Conservation (phyloP, 2,113 vertebrate genomes). For the Neodontobutis hainanensis region DNA sequence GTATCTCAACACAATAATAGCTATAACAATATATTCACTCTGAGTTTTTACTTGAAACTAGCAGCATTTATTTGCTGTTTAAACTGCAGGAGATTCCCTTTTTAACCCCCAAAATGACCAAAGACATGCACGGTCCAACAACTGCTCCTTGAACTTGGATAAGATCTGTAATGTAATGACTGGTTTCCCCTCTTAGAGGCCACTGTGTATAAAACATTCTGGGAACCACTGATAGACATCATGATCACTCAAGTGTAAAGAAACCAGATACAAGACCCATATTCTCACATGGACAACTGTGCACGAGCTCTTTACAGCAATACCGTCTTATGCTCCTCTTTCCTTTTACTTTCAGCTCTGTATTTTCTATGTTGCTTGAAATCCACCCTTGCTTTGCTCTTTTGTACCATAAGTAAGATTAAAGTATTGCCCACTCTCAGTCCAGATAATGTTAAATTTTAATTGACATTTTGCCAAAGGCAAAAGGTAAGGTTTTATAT, state of each 20-base stretch:
- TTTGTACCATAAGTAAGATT: not conserved
- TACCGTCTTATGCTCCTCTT: constrained; percentile 22
- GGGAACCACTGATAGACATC: constrained; percentile 53
- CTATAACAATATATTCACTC: not conserved
- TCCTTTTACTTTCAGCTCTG: constrained; percentile 27
- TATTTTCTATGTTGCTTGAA: constrained; percentile 5
- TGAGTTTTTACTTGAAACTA: too few relatives aligned
- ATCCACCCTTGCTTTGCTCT: not conserved
- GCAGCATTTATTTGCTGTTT: not conserved
- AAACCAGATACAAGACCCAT: constrained; percentile 52
- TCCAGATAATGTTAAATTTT: too few relatives aligned
- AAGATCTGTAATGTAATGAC: constrained; percentile 56
- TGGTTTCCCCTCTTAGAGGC: constrained; percentile 43
- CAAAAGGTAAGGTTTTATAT: too few relatives aligned
- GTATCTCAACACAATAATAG: not conserved
- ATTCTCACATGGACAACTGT: constrained; percentile 25
- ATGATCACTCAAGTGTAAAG: constrained; percentile 47
- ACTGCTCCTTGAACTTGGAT: constrained; percentile 35
- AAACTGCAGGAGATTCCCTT: constrained; percentile 12
- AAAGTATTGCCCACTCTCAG: too few relatives aligned
- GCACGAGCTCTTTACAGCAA: constrained; percentile 33
- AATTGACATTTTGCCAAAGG: too few relatives aligned
- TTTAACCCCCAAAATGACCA: constrained; percentile 45
- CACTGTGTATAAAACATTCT: constrained; percentile 52
- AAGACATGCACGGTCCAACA: constrained; percentile 31